phyloP scores from a whole-genome alignment of 2,113 vertebrate species.

The Himantopus leucocephalus region DNA sequence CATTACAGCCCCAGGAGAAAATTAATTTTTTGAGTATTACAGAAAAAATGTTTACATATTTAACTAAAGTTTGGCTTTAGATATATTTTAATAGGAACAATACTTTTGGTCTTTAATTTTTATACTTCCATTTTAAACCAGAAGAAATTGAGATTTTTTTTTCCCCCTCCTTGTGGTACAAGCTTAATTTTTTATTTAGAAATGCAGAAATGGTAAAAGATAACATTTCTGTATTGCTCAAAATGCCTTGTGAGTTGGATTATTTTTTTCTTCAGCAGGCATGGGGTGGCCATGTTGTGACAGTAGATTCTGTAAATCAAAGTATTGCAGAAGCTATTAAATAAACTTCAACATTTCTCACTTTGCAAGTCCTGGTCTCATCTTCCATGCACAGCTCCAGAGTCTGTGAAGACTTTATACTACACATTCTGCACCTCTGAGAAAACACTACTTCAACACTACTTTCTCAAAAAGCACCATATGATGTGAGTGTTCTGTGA shows the following conservation, averaged over 20 bases:
- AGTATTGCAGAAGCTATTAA: not conserved
- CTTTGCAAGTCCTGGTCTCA: not conserved
- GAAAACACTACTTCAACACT: not conserved
- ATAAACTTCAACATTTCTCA: not conserved
- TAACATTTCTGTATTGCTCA: not conserved
- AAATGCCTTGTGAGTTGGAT: not conserved
- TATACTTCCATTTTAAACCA: not conserved
- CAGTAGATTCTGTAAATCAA: not conserved
- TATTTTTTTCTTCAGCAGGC: not conserved
- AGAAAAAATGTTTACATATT: not conserved
- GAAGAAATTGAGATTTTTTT: not conserved
- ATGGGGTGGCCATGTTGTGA: not conserved
- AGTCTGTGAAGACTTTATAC: not conserved
- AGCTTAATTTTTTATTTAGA: not conserved
- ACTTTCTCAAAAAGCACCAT: not conserved
- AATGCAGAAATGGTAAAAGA: not conserved
- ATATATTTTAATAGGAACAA: not conserved
- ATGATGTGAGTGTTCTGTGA: not conserved
- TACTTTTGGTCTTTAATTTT: not conserved
- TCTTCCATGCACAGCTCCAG: not conserved
- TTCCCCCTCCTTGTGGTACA: not conserved
- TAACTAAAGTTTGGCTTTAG: not conserved
- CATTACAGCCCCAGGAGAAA: not conserved
- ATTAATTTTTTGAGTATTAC: accelerated
- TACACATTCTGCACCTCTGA: not conserved